Conservation (phyloP, 2,888 invertebrate species). For the Pachymerium ferrugineum region DNA sequence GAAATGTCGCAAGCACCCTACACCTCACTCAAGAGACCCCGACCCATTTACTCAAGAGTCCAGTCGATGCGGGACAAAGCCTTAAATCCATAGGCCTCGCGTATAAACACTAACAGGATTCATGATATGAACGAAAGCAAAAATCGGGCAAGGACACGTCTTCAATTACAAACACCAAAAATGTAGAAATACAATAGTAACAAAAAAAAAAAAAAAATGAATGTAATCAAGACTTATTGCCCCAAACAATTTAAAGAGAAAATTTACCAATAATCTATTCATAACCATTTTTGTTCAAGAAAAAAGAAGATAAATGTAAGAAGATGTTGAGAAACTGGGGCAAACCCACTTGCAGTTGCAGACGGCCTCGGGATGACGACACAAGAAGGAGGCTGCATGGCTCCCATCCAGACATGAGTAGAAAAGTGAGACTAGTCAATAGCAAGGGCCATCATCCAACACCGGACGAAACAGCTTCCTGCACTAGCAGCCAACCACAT, state of each 20-base stretch:
- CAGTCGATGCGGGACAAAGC: background rate
- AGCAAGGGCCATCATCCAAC: background rate
- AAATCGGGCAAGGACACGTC: background rate
- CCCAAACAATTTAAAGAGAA: too few species aligned
- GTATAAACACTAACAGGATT: background rate
- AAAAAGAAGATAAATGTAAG: background rate
- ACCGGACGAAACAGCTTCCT: background rate
- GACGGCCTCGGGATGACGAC: background rate
- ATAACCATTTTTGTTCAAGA: background rate
- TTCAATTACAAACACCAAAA: background rate
- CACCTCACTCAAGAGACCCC: background rate
- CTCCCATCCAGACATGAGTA: background rate
- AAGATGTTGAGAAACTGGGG: background rate
- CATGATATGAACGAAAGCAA: background rate
- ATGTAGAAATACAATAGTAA: too few species aligned
- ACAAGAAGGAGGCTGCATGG: background rate
- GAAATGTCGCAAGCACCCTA: background rate
- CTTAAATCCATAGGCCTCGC: background rate
- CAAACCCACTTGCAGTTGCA: background rate
- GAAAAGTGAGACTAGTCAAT: background rate
- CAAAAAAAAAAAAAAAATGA: too few species aligned
- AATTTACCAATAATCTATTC: too few species aligned
- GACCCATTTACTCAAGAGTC: background rate
- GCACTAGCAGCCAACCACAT: background rate
- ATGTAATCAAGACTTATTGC: too few species aligned